Conservation (phyloP, 2,888 invertebrate species). For the Apotomis turbidana region DNA sequence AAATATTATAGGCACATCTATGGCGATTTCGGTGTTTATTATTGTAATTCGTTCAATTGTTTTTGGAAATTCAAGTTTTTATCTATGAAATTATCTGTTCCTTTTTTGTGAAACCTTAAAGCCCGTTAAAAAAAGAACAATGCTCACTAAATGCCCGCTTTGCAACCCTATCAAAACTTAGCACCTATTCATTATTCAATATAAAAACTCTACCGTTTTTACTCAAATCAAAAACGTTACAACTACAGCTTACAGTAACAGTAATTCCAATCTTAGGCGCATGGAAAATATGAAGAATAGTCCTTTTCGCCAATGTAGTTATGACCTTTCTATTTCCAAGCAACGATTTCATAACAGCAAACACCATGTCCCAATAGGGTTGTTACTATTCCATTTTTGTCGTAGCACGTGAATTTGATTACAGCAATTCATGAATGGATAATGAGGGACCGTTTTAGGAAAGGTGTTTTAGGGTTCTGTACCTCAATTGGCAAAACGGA, state of each 20-base stretch:
- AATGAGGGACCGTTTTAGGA: neutral
- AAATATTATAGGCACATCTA: too few species aligned
- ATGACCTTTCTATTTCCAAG: neutral
- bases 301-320: neutral
- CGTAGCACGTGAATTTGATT: slow-evolving; percentile 6
- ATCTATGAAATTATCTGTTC: too few species aligned
- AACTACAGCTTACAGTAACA: neutral
- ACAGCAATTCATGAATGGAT: slow-evolving; percentile 13
- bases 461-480: neutral
- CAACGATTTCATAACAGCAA: slow-evolving; percentile 4
- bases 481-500: neutral
- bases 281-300: neutral
- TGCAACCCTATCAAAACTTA: neutral
- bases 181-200: neutral
- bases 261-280: neutral
- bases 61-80: too few species aligned
- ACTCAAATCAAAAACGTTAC: neutral
- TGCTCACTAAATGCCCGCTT: neutral
- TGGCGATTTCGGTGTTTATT: too few species aligned
- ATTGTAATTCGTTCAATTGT: too few species aligned
- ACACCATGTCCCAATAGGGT: neutral
- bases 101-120: too few species aligned
- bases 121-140: neutral
- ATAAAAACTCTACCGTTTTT: neutral
- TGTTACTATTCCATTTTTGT: neutral